Percentiles rank a stretch among this genome's conserved stretches.
Conservation (phyloP, 2,113 vertebrate genomes). For the Gallinago jamesoni region DNA sequence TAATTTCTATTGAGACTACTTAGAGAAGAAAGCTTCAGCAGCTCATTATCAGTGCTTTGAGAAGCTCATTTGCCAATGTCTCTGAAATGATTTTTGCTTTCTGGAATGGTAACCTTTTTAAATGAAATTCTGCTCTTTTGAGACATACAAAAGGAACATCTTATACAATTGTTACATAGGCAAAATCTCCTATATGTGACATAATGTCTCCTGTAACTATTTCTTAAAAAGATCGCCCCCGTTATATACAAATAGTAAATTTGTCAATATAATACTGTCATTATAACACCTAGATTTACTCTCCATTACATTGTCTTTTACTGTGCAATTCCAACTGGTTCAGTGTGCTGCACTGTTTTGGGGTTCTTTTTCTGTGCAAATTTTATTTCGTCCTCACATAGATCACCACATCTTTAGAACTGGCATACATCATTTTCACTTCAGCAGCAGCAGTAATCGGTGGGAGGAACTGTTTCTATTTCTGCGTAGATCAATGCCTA, state of each 20-base stretch:
- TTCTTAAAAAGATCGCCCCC: neutral
- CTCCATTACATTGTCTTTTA: neutral
- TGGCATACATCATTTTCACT: neutral
- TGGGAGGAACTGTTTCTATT: constrained; percentile 1
- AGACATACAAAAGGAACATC: neutral
- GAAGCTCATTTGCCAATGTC: neutral
- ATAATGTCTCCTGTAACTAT: neutral
- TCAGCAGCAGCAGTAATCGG: neutral
- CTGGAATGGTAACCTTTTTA: neutral
- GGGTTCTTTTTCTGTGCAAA: neutral
- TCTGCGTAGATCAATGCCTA: neutral
- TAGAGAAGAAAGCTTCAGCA: neutral
- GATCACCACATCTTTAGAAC: neutral
- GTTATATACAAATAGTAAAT: neutral
- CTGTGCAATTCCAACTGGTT: neutral
- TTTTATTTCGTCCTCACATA: neutral
- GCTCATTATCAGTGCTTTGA: neutral
- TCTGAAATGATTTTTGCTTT: neutral
- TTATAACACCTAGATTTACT: neutral
- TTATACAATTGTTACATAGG: neutral
- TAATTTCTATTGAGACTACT: neutral
- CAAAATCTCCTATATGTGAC: neutral
- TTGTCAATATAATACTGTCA: neutral
- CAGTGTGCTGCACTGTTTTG: neutral
- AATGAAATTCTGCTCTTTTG: neutral